phyloP scores from a whole-genome alignment of 1,140 invertebrate genomes.

The Dendrolimus punctatus region DNA sequence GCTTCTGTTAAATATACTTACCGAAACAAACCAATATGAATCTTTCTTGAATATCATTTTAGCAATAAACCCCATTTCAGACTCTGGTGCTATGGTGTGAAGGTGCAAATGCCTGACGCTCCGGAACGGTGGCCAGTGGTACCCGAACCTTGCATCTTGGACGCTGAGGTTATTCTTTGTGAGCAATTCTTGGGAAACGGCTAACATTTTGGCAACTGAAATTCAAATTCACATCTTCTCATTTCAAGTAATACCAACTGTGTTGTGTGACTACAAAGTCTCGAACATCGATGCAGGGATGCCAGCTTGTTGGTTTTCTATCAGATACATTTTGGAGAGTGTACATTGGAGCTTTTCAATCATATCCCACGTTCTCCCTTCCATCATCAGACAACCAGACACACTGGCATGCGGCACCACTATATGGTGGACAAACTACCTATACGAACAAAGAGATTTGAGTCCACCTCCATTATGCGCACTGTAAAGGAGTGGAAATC shows the following conservation, averaged over 20 bases:
- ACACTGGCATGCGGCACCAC: no score
- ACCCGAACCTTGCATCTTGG: constrained; percentile 81
- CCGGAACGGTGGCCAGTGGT: constrained; percentile 94
- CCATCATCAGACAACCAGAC: no score
- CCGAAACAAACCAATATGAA: constrained; percentile 89
- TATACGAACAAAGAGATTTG: no score
- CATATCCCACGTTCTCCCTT: no score
- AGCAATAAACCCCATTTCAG: constrained; percentile 81
- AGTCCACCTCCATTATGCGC: no score
- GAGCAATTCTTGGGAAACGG: constrained; percentile 77
- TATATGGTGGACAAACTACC: no score
- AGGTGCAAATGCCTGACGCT: constrained; percentile 89
- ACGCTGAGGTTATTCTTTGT: constrained; percentile 69
- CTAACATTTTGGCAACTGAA: constrained; percentile 43
- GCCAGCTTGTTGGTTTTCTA: no score
- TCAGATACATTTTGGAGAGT: no score
- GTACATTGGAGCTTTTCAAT: no score
- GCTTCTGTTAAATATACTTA: constrained; percentile 66
- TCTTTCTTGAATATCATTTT: constrained; percentile 81
- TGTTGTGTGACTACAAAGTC: no score
- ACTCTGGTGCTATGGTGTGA: constrained; percentile 87
- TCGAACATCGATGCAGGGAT: no score
- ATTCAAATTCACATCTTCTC: constrained; percentile 7
- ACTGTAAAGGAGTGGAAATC: no score
- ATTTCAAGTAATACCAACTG: not conserved